Conservation (phyloP, 1,140 invertebrate genomes). For the Stratiolaelaps scimitus region DNA sequence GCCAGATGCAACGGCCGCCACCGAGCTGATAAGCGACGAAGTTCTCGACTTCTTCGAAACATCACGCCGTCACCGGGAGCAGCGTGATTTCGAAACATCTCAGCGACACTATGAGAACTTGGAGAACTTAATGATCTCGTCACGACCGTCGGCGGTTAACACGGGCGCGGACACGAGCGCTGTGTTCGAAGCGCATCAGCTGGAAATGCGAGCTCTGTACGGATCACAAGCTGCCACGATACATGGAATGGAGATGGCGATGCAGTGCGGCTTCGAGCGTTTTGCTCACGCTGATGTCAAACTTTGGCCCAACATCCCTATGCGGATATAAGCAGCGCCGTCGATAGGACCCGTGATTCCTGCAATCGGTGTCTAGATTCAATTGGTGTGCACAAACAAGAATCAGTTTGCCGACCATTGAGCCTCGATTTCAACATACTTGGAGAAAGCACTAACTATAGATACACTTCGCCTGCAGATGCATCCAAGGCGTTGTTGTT, state of each 20-base stretch:
- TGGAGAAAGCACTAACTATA: too few species aligned
- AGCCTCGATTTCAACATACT: too few species aligned
- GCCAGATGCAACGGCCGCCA: background rate
- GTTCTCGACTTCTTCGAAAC: slow-evolving; percentile 13
- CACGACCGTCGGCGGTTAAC: slow-evolving; percentile 1
- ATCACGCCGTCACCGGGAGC: background rate
- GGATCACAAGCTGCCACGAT: slow-evolving; percentile 50
- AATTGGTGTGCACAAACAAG: too few species aligned
- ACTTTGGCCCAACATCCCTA: slow-evolving; percentile 60
- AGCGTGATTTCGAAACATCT: background rate
- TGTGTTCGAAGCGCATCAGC: slow-evolving; percentile 45
- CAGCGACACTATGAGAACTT: slow-evolving; percentile 19
- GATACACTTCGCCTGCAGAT: too few species aligned
- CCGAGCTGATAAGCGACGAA: background rate
- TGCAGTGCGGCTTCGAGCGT: slow-evolving; percentile 53
- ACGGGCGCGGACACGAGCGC: background rate
- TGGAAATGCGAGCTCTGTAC: slow-evolving; percentile 32
- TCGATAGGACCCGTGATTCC: too few species aligned
- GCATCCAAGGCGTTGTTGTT: too few species aligned
- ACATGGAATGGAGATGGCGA: slow-evolving; percentile 57
- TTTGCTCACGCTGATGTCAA: slow-evolving; percentile 49
- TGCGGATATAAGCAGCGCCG: slow-evolving; percentile 42
- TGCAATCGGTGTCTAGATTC: too few species aligned
- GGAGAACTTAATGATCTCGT: slow-evolving; percentile 17
- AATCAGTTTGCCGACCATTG: too few species aligned